Conservation (phyloP, 2,888 invertebrate species). For the Mycalesis mineus region DNA sequence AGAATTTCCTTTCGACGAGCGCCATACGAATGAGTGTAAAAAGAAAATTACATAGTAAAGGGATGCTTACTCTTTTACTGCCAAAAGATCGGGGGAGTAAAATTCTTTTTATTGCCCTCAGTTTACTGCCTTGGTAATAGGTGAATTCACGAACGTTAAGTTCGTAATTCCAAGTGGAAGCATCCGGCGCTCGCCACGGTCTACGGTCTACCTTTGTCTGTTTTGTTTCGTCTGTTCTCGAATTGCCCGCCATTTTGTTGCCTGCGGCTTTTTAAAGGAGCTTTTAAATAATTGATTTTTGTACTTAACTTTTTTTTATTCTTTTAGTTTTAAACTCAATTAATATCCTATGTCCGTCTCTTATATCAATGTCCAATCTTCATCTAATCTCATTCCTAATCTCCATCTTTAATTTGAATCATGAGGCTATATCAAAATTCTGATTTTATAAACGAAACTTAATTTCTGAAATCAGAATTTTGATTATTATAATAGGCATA, state of each 20-base stretch:
- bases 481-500: too few species aligned
- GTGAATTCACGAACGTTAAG: slow-evolving; percentile 48
- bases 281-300: neutral
- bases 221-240: slow-evolving; percentile 6
- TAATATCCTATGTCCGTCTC: too few species aligned
- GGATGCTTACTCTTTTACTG: slow-evolving; percentile 61
- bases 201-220: slow-evolving; percentile 8
- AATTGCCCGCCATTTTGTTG: slow-evolving; percentile 10
- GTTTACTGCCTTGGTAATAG: slow-evolving; percentile 59
- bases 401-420: too few species aligned
- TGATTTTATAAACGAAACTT: too few species aligned
- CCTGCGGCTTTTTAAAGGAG: neutral
- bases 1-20: slow-evolving; percentile 44
- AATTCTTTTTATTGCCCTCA: slow-evolving; percentile 61
- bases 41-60: slow-evolving; percentile 61
- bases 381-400: too few species aligned
- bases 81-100: slow-evolving; percentile 61
- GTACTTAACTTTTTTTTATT: neutral
- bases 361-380: too few species aligned
- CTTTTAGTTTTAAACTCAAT: neutral
- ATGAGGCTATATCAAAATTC: too few species aligned
- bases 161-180: slow-evolving; percentile 21
- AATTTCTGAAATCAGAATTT: too few species aligned
- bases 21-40: slow-evolving; percentile 50
- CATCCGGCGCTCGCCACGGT: slow-evolving; percentile 4